These are phyloP conservation scores for Tragelaphus eurycerus DNA, from an alignment of 2,797 vertebrate species.

Conservation along the genomic window DNA sequence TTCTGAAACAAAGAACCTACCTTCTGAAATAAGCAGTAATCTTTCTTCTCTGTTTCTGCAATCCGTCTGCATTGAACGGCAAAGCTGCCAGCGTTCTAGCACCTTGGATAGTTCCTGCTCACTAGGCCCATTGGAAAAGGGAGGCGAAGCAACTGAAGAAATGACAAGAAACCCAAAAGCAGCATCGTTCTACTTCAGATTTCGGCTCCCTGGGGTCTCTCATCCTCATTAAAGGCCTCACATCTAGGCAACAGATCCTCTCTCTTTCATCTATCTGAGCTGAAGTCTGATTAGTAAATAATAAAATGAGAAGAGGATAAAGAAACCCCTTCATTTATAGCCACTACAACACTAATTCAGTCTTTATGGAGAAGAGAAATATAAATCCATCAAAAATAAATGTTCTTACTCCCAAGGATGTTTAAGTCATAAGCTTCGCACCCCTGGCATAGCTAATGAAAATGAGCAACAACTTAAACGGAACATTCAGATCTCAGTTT, in stretches of 20 bases:
- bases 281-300: constrained; percentile 79
- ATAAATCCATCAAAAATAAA: constrained; percentile 58
- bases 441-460: constrained; percentile 75
- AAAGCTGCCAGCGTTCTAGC: constrained; percentile 80
- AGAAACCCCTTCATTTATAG: constrained; percentile 66
- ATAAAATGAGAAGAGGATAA: constrained; percentile 55
- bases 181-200: constrained; percentile 74
- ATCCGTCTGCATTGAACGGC: constrained; percentile 79
- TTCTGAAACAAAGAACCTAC: constrained; percentile 95
- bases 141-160: constrained; percentile 67
- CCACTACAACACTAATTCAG: constrained; percentile 68
- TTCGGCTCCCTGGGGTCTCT: constrained; percentile 75
- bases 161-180: constrained; percentile 70
- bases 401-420: constrained; percentile 60
- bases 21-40: constrained; percentile 84
- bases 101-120: constrained; percentile 86
- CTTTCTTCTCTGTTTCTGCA: constrained; percentile 78
- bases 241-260: constrained; percentile 73
- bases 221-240: constrained; percentile 76
- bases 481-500: constrained; percentile 76
- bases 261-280: constrained; percentile 77
- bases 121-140: constrained; percentile 78
- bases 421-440: constrained; percentile 73
- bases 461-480: constrained; percentile 80
- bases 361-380: constrained; percentile 72